Evolutionary conservation across 2,113 vertebrate genomes (phyloP), one percentile per base, ranked within the genome.

Genomic region (Cinclus mexicanus): DNA sequence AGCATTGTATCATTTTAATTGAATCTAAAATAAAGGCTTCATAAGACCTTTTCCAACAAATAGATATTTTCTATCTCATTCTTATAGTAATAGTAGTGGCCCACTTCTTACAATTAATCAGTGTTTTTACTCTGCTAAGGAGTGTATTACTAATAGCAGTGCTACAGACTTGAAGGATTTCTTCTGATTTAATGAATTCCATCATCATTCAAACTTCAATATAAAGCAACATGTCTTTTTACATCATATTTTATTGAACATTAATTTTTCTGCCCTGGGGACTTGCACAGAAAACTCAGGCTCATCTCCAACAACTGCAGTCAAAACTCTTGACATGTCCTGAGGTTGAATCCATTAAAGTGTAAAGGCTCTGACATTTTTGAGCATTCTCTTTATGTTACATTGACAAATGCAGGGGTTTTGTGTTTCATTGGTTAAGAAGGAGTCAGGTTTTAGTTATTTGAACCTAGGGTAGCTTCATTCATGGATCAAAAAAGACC

Each of bases 401-500:
- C 83, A 80, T 67, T 97, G 96, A 97, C 94, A 98, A 98, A 97
- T 97, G 59, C 87, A 94, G 61, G 28, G 89, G 95, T 90, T 98
- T 98, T 95, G 93, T 94, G 89, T 97, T 98, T 98, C 97, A 97
- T 84, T 97, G 96, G 95, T 78, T 94, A 78, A 97, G 95, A 96
- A 81, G 78, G 97, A 97, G 95, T 97, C 93, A 94, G 95, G 94
- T 92, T 97, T 97, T 95, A 96, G 96, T 97, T 97, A 97, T 97
- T 68, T 94, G 96, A 98, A 98, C 94, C 90, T 92, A 95, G 95
- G 94, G 86, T 97, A 97, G 97, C 96, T 98, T 97, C 96, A 97
- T 97, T 97, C 96, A 97, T 97, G 97, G 96, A 98, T 98, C 96
- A 97, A 97, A 98, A 98, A 97, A 95, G 94, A 97, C 95, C 97